Evolutionary conservation across 2,888 invertebrate species (phyloP).

Genomic region (Drosophila borealis): DNA sequence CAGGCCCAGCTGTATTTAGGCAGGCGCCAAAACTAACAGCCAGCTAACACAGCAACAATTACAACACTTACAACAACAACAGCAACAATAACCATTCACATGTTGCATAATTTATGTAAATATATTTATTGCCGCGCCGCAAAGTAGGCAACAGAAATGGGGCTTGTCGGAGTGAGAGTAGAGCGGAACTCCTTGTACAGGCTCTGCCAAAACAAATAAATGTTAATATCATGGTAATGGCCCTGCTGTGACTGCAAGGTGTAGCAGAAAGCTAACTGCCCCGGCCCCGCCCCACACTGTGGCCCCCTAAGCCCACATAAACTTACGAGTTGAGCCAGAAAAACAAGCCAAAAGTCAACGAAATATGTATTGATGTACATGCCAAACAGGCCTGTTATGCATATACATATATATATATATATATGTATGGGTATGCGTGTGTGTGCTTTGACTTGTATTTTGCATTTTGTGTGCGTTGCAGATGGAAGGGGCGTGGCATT

Average conservation of each 20-base stretch:
- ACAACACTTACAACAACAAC: constrained; percentile 34
- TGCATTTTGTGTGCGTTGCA: constrained; percentile 50
- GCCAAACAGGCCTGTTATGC: constrained; percentile 18
- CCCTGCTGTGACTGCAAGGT: constrained; percentile 62
- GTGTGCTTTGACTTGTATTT: constrained; percentile 49
- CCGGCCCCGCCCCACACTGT: background rate
- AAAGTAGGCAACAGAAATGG: constrained; percentile 37
- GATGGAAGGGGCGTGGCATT: constrained; percentile 42
- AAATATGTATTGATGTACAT: constrained; percentile 52
- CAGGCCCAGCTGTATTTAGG: constrained; percentile 15
- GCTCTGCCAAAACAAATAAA: constrained; percentile 70
- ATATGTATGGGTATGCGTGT: constrained; percentile 2
- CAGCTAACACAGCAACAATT: constrained; percentile 25
- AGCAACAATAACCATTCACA: constrained; percentile 45
- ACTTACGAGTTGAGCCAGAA: constrained; percentile 28
- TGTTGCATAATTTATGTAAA: constrained; percentile 74
- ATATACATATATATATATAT: background rate
- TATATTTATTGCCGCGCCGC: constrained; percentile 70
- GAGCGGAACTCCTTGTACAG: constrained; percentile 1
- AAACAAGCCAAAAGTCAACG: constrained; percentile 65
- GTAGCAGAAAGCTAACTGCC: constrained; percentile 44
- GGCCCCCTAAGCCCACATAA: constrained; percentile 18
- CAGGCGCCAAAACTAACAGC: constrained; percentile 30
- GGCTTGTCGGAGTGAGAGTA: background rate
- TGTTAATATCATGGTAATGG: constrained; percentile 77